Percentiles rank a stretch among this genome's conserved stretches.
Evolutionary conservation across 2,113 vertebrate genomes (phyloP).

Genomic region (Percopsis transmontana): DNA sequence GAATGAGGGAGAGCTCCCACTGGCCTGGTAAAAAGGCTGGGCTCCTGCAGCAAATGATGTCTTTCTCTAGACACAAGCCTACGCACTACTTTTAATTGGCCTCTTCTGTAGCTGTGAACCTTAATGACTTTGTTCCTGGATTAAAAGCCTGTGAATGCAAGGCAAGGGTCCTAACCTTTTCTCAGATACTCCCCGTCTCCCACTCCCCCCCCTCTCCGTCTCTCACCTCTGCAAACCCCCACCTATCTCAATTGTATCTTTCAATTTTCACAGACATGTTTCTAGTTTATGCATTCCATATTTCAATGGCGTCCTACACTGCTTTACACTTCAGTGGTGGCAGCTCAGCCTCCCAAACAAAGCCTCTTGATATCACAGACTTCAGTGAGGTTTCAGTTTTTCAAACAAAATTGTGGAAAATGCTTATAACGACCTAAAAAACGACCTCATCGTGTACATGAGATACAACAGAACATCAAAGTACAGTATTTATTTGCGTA

Average conservation of each 20-base stretch:
- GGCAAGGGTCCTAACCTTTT: conserved; percentile 68
- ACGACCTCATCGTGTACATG: too few species aligned
- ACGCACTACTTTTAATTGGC: conserved; percentile 73
- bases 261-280: not conserved
- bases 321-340: not conserved
- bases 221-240: not conserved
- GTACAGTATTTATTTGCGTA: too few species aligned
- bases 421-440: too few species aligned
- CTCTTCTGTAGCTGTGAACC: conserved; percentile 69
- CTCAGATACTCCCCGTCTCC: conserved; percentile 37
- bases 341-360: not conserved
- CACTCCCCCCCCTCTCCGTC: not conserved
- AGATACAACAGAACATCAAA: too few species aligned
- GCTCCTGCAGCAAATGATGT: conserved; percentile 65
- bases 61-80: conserved; percentile 59
- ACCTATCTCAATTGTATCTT: conserved; percentile 14
- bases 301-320: not conserved
- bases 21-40: conserved; percentile 66
- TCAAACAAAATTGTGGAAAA: not conserved
- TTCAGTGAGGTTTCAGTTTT: conserved; percentile 29
- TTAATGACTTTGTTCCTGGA: conserved; percentile 77
- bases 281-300: not conserved
- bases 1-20: conserved; percentile 48
- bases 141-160: conserved; percentile 72
- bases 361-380: not conserved